Evolutionary conservation across 64 coral and sea anemone species (phyloP).

Genomic region (Montipora cactus): DNA sequence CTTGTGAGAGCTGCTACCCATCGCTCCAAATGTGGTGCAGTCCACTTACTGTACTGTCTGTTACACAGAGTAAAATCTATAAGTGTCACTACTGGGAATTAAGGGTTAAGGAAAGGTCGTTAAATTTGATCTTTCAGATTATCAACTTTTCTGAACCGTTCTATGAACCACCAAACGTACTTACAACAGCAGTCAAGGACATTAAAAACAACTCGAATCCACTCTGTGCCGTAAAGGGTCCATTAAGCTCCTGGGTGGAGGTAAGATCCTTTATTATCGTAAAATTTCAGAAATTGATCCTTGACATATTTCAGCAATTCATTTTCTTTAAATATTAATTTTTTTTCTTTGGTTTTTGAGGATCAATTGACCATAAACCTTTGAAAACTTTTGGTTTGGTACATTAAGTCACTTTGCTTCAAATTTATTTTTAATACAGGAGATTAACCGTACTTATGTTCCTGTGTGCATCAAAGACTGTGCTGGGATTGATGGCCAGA

Average conservation of each 20-base stretch:
- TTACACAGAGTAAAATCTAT: too few relatives aligned
- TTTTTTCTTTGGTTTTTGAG: not conserved
- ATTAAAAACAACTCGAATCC: too few relatives aligned
- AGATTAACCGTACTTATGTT: constrained; percentile 19
- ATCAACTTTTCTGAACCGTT: not conserved
- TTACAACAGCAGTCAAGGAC: not conserved
- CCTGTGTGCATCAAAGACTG: constrained; percentile 57
- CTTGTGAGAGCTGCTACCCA: too few relatives aligned
- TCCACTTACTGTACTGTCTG: too few relatives aligned
- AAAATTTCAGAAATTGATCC: too few relatives aligned
- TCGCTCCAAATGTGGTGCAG: too few relatives aligned
- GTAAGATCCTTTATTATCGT: not conserved
- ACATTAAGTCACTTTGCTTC: not conserved
- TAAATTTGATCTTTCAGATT: not conserved
- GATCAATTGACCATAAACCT: not conserved
- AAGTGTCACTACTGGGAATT: too few relatives aligned
- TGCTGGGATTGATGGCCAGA: not conserved
- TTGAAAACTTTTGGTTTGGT: not conserved
- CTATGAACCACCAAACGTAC: not conserved
- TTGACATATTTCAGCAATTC: too few relatives aligned
- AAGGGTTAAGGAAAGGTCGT: too few relatives aligned
- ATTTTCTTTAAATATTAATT: too few relatives aligned
- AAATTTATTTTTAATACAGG: constrained; percentile 17
- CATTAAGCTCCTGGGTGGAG: constrained; percentile 4
- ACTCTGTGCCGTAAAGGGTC: not conserved